phyloP scores from a whole-genome alignment of 2,113 vertebrate species.

The Erythrocercus mccallii region DNA sequence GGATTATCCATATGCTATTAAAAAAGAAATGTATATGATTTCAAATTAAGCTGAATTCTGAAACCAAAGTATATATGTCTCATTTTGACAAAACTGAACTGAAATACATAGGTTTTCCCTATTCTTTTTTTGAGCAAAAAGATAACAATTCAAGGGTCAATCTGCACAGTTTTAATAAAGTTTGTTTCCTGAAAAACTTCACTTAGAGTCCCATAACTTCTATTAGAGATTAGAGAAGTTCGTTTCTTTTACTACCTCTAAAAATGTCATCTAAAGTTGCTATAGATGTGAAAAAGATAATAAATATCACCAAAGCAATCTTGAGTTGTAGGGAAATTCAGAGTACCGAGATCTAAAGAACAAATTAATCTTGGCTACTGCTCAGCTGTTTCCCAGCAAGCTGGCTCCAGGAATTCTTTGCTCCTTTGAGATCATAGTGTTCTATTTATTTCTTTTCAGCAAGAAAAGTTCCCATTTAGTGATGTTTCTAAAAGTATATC shows the following conservation, averaged over 20 bases:
- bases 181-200: background rate
- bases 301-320: background rate
- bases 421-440: background rate
- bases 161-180: background rate
- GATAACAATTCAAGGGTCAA: background rate
- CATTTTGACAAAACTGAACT: background rate
- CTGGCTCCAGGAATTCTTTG: background rate
- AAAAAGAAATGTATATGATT: background rate
- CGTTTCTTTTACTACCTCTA: background rate
- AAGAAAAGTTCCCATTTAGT: background rate
- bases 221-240: background rate
- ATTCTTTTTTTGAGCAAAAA: background rate
- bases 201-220: background rate
- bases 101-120: background rate
- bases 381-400: background rate
- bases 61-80: background rate
- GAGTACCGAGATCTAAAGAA: background rate
- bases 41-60: background rate
- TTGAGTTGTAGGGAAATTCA: background rate
- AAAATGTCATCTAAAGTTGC: background rate
- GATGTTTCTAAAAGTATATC: background rate
- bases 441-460: background rate
- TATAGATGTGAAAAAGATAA: background rate
- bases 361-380: background rate
- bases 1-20: background rate